Percentiles rank a stretch among this genome's conserved stretches.
These are phyloP conservation scores for Stichodactyla helianthus DNA, from an alignment of 64 coral and sea anemone species.

Conservation along the genomic window DNA sequence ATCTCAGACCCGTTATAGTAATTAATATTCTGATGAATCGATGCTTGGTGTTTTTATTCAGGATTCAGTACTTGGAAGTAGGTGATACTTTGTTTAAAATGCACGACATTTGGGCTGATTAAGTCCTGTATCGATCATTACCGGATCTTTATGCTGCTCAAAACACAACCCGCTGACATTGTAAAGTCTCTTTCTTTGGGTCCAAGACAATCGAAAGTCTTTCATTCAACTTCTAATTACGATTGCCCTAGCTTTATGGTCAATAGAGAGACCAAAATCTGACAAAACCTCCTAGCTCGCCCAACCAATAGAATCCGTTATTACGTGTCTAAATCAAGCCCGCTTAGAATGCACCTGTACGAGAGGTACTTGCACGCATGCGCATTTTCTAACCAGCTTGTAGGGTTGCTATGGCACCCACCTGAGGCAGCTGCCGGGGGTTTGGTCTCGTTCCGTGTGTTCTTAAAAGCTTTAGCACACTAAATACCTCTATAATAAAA, in stretches of 20 bases:
- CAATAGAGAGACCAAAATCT: slow-evolving; percentile 38
- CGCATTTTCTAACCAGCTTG: background rate
- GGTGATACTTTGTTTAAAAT: background rate
- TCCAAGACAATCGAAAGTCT: slow-evolving; percentile 44
- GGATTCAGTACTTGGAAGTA: background rate
- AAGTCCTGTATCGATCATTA: slow-evolving; percentile 6
- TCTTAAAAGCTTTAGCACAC: slow-evolving; percentile 69
- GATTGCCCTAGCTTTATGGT: slow-evolving; percentile 18
- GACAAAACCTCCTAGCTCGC: slow-evolving; percentile 22
- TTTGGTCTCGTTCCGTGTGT: slow-evolving; percentile 57
- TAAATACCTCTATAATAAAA: slow-evolving; percentile 89
- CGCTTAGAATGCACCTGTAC: slow-evolving; percentile 33
- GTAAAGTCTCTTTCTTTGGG: background rate
- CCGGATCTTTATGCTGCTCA: background rate
- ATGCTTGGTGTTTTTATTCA: background rate
- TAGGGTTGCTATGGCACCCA: slow-evolving; percentile 81
- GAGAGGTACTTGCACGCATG: slow-evolving; percentile 43
- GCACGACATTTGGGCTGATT: background rate
- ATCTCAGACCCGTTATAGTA: background rate
- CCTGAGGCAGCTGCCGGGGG: slow-evolving; percentile 53
- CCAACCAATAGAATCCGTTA: slow-evolving; percentile 51
- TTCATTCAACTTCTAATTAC: slow-evolving; percentile 54
- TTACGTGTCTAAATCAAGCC: slow-evolving; percentile 2
- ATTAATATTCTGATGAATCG: background rate
- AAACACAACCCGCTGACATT: background rate